phyloP scores from a whole-genome alignment of 2,888 invertebrate genomes.

The Temnothorax unifasciatus region DNA sequence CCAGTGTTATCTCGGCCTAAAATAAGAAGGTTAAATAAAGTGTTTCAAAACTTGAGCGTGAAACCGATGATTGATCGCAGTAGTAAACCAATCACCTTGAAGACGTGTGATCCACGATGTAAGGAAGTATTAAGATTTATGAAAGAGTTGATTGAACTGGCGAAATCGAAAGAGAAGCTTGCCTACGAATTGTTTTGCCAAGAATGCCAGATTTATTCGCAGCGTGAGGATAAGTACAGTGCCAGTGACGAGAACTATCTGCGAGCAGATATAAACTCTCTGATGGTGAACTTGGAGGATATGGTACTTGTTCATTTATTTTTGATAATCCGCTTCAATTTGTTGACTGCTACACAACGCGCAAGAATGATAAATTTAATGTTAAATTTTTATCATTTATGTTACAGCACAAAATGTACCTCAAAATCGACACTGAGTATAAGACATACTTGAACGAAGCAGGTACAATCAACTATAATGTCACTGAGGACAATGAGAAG shows the following conservation, averaged over 20 bases:
- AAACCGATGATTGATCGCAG: too few relatives aligned
- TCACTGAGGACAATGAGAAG: conserved; percentile 66
- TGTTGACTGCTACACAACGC: background rate
- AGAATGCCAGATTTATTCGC: conserved; percentile 66
- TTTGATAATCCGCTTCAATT: background rate
- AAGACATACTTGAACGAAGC: conserved; percentile 54
- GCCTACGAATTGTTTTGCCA: conserved; percentile 31
- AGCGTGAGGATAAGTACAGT: conserved; percentile 47
- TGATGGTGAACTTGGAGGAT: conserved; percentile 66
- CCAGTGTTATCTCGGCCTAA: background rate
- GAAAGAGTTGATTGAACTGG: too few relatives aligned
- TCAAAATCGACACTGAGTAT: conserved; percentile 59
- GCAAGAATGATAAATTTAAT: background rate
- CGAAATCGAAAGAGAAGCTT: too few relatives aligned
- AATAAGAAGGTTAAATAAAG: too few relatives aligned
- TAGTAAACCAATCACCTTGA: too few relatives aligned
- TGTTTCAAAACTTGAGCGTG: too few relatives aligned
- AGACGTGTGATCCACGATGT: too few relatives aligned
- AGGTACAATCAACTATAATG: conserved; percentile 62
- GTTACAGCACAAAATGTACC: conserved; percentile 64
- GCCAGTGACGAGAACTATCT: conserved; percentile 66
- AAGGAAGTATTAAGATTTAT: too few relatives aligned
- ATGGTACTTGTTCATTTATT: conserved; percentile 61
- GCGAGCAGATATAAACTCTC: conserved; percentile 54
- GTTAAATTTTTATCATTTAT: conserved; percentile 4